Percentiles rank a stretch among this genome's conserved stretches.
These are phyloP conservation scores for Lepidothrix coronata DNA, from an alignment of 2,113 vertebrate species.

Conservation along the genomic window DNA sequence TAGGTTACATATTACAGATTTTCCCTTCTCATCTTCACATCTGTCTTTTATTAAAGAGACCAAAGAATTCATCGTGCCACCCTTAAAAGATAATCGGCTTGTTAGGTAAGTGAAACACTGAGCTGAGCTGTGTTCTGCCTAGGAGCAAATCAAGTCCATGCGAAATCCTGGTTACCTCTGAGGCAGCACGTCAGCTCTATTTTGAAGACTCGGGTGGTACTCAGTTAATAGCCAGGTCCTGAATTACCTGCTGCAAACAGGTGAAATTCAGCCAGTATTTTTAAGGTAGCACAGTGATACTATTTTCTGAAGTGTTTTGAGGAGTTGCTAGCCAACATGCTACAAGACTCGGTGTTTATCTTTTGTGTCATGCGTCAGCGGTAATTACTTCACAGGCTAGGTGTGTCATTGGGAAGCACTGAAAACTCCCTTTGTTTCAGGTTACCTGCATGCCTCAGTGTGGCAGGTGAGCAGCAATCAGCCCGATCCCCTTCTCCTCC, in stretches of 20 bases:
- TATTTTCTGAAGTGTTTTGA: slow-evolving; percentile 46
- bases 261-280: slow-evolving; percentile 16
- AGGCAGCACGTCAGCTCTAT: not conserved
- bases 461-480: slow-evolving; percentile 39
- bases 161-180: not conserved
- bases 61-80: not conserved
- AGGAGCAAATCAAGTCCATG: not conserved
- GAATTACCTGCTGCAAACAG: not conserved
- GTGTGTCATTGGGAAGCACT: slow-evolving; percentile 58
- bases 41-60: not conserved
- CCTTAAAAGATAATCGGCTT: not conserved
- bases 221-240: not conserved
- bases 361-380: slow-evolving; percentile 60
- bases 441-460: slow-evolving; percentile 31
- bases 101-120: not conserved
- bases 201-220: not conserved
- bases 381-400: slow-evolving; percentile 63
- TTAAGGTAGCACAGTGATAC: not conserved
- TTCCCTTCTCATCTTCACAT: not conserved
- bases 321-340: slow-evolving; percentile 62
- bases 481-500: slow-evolving; percentile 22
- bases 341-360: slow-evolving; percentile 30
- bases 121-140: not conserved
- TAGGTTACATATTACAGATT: not conserved
- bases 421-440: slow-evolving; percentile 68